Percentiles rank a stretch among this genome's conserved stretches.
These are phyloP conservation scores for Himalopsyche phryganea DNA, from an alignment of 1,140 invertebrate species.

Conservation along the genomic window DNA sequence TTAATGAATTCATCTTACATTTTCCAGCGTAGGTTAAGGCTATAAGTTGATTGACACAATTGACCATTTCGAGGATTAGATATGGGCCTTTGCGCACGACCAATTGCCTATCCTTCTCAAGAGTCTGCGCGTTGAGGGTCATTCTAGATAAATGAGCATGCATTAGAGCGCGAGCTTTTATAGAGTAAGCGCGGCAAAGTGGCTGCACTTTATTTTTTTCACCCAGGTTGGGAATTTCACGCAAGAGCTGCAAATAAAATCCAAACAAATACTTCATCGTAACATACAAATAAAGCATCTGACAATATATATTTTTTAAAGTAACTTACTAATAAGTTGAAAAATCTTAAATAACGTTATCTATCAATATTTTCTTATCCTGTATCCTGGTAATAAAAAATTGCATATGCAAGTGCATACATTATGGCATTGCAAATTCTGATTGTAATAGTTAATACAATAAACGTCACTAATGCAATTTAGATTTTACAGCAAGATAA, in stretches of 20 bases:
- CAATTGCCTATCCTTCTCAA: constrained; percentile 83
- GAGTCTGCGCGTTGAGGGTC: constrained; percentile 70
- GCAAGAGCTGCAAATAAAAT: constrained; percentile 76
- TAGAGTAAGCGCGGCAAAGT: constrained; percentile 90
- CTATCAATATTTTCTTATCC: too few species aligned
- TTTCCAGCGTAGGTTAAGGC: constrained; percentile 85
- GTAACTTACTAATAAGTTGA: too few species aligned
- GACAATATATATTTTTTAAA: too few species aligned
- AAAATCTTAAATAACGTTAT: too few species aligned
- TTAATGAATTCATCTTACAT: too few species aligned
- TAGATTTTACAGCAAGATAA: too few species aligned
- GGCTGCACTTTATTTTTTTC: constrained; percentile 96
- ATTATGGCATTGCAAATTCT: too few species aligned
- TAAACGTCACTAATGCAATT: too few species aligned
- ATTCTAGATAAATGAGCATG: constrained; percentile 91
- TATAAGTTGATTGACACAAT: constrained; percentile 90
- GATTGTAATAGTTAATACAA: too few species aligned
- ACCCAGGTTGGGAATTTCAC: constrained; percentile 81
- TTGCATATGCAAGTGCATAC: too few species aligned
- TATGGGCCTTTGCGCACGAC: constrained; percentile 91
- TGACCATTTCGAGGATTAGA: constrained; percentile 97
- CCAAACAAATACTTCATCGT: too few species aligned
- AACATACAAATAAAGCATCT: constrained; percentile 6
- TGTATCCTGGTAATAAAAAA: too few species aligned
- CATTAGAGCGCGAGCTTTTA: constrained; percentile 91